Percentiles rank a stretch among this genome's conserved stretches.
Conservation (phyloP, 1,140 invertebrate genomes). For the Penaeus chinensis region DNA sequence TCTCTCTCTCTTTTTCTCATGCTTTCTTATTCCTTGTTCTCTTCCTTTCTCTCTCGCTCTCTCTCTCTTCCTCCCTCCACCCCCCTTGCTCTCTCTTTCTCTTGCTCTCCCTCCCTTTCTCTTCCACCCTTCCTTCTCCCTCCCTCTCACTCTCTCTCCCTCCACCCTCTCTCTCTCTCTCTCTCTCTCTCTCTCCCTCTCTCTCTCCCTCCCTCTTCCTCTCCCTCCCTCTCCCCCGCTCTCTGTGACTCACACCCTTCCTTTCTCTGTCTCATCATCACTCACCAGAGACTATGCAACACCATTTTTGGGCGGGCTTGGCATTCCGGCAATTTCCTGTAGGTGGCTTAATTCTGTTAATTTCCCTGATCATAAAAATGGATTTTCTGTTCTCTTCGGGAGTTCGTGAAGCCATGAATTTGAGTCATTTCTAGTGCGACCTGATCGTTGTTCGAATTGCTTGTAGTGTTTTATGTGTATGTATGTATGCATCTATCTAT, state of each 20-base stretch:
- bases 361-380: no score
- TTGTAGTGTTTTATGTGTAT: no score
- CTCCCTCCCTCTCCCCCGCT: not conserved
- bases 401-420: no score
- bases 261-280: slow-evolving; percentile 21
- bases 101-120: not conserved
- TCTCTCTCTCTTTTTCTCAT: slow-evolving; percentile 6
- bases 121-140: not conserved
- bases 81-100: no score
- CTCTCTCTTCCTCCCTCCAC: not conserved
- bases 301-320: no score
- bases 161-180: not conserved
- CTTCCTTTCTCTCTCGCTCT: not conserved
- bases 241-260: not conserved
- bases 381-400: no score
- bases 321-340: no score
- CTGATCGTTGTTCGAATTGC: no score
- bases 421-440: no score
- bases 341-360: no score
- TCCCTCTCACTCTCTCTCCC: not conserved
- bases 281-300: no score
- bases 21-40: not conserved
- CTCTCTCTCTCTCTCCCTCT: slow-evolving; percentile 10
- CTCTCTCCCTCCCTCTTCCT: not conserved
- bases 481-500: no score